These are phyloP conservation scores for Oopsacas minuta DNA, from an alignment of 37 sponge, comb jelly and placozoan genomes.

Conservation along the genomic window DNA sequence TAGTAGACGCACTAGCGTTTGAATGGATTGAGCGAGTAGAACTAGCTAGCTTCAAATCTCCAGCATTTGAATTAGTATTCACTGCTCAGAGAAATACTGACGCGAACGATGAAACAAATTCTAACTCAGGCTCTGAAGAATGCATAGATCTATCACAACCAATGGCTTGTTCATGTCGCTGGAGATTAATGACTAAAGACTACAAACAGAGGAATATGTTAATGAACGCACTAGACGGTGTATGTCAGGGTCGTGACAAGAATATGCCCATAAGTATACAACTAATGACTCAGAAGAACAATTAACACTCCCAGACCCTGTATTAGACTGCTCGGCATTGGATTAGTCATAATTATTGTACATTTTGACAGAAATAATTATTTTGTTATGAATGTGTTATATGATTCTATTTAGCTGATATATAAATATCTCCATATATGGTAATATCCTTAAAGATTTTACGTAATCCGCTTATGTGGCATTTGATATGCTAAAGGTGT, in stretches of 20 bases:
- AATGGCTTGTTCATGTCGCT: not conserved
- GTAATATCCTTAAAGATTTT: too few species aligned
- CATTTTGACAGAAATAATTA: too few species aligned
- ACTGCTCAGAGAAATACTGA: not conserved
- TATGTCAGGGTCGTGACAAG: not conserved
- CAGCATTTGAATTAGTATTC: not conserved
- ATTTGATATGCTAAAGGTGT: too few species aligned
- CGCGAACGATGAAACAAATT: not conserved
- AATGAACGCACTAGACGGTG: not conserved
- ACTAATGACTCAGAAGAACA: too few species aligned
- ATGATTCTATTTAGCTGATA: too few species aligned
- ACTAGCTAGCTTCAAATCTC: not conserved
- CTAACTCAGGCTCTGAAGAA: not conserved
- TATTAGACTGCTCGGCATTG: too few species aligned
- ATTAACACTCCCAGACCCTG: too few species aligned
- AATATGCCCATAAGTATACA: not conserved
- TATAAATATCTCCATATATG: too few species aligned
- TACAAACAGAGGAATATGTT: conserved; percentile 6
- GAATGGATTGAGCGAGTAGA: not conserved
- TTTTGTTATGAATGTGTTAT: too few species aligned
- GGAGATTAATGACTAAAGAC: conserved; percentile 13
- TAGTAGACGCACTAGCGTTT: not conserved
- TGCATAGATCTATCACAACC: not conserved
- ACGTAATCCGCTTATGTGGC: too few species aligned
- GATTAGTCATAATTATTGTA: too few species aligned